Evolutionary conservation across 2,888 invertebrate species (phyloP).

Genomic region (Temnothorax ravouxi): DNA sequence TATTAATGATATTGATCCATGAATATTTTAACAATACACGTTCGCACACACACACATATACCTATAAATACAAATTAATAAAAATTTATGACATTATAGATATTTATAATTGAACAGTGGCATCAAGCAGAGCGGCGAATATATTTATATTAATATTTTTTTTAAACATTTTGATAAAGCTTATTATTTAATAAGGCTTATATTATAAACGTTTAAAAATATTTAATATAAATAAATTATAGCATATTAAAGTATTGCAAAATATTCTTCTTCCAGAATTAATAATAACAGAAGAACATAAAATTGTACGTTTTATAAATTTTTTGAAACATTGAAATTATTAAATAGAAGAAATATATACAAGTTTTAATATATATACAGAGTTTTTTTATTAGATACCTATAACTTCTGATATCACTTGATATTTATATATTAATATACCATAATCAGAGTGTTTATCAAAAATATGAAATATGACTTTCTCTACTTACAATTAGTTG

Average conservation of each 20-base stretch:
- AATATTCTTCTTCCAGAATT: neutral
- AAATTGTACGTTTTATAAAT: neutral
- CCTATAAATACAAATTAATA: neutral
- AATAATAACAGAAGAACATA: neutral
- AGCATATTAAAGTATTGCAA: neutral
- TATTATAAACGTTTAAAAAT: neutral
- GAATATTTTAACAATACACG: neutral
- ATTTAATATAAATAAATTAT: neutral
- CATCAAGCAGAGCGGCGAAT: neutral
- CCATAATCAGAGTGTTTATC: no score
- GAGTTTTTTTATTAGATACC: no score
- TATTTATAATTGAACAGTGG: neutral
- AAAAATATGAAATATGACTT: no score
- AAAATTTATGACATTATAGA: neutral
- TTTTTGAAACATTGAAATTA: neutral
- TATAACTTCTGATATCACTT: no score
- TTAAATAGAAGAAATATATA: no score
- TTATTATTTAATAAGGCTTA: conserved; percentile 5
- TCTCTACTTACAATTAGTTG: no score
- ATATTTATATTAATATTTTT: neutral
- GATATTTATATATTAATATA: no score
- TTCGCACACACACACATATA: neutral
- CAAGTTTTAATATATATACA: no score
- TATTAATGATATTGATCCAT: neutral
- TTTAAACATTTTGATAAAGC: neutral